phyloP scores from a whole-genome alignment of 2,113 vertebrate species.

The Ancistrus triradiatus region DNA sequence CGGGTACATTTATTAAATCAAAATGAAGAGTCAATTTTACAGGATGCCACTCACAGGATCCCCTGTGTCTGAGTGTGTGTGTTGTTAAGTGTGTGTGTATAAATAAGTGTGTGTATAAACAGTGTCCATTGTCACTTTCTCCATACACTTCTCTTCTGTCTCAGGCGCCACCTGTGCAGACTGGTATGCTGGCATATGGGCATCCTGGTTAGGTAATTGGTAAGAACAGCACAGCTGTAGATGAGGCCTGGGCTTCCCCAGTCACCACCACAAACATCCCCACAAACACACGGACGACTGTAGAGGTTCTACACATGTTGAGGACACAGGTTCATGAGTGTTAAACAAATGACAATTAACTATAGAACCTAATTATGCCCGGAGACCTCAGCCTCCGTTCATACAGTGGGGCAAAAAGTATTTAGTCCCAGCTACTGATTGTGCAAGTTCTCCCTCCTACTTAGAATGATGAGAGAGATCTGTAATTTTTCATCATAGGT shows the following conservation, averaged over 20 bases:
- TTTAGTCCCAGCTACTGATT: too few relatives aligned
- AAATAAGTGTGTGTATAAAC: background rate
- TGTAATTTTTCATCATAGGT: too few relatives aligned
- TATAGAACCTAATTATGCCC: too few relatives aligned
- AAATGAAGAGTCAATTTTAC: conserved; percentile 21
- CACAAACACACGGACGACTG: background rate
- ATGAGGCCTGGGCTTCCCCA: conserved; percentile 65
- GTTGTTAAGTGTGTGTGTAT: too few relatives aligned
- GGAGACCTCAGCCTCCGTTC: too few relatives aligned
- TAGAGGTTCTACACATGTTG: background rate
- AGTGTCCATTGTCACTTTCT: conserved; percentile 30
- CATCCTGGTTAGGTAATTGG: conserved; percentile 78
- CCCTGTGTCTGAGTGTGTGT: conserved; percentile 36
- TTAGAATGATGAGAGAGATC: too few relatives aligned
- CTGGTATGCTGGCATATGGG: conserved; percentile 69
- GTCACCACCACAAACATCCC: conserved; percentile 62
- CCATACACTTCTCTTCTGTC: conserved; percentile 27
- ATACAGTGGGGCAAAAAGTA: too few relatives aligned
- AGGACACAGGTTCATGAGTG: too few relatives aligned
- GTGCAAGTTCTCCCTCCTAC: too few relatives aligned
- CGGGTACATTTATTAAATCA: conserved; percentile 11
- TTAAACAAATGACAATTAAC: too few relatives aligned
- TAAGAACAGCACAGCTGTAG: conserved; percentile 75
- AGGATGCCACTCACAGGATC: background rate
- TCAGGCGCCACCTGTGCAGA: conserved; percentile 60